Percentiles rank a stretch among this genome's conserved stretches.
phyloP scores from a whole-genome alignment of 2,113 vertebrate genomes.

The Speoplatyrhinus poulsoni region DNA sequence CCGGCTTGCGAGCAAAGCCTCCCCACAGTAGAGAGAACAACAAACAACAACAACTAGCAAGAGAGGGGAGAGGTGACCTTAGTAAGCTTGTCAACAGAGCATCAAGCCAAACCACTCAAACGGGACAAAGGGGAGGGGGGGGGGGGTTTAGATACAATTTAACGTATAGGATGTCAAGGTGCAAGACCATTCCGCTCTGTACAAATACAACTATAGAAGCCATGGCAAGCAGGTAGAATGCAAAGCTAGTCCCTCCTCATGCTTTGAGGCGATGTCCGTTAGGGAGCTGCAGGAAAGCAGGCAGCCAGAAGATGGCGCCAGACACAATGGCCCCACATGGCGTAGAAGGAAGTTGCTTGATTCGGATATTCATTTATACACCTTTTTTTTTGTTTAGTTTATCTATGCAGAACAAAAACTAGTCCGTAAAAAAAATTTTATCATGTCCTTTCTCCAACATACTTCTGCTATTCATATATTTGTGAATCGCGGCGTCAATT shows the following conservation, averaged over 20 bases:
- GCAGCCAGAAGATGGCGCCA: constrained; percentile 64
- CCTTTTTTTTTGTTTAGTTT: background rate
- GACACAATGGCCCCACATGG: constrained; percentile 56
- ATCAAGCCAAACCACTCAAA: constrained; percentile 60
- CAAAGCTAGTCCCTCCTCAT: constrained; percentile 66
- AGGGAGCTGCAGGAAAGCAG: constrained; percentile 58
- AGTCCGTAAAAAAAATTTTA: background rate
- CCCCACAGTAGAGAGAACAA: constrained; percentile 8
- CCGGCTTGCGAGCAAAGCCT: background rate
- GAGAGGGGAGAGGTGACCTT: background rate
- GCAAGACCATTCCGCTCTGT: constrained; percentile 7
- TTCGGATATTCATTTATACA: no score
- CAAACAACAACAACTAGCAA: background rate
- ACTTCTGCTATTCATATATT: background rate
- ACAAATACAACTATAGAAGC: constrained; percentile 34
- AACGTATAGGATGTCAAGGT: no score
- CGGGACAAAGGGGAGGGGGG: no score
- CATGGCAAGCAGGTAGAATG: constrained; percentile 47
- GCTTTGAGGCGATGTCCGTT: constrained; percentile 51
- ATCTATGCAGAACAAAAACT: background rate
- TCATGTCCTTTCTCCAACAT: background rate
- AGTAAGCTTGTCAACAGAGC: background rate
- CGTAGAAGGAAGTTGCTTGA: constrained; percentile 56
- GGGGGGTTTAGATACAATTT: no score
- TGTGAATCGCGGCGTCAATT: no score